Percentiles rank a stretch among this genome's conserved stretches.
Conservation (phyloP, 2,113 vertebrate genomes). For the Pantherophis guttatus region DNA sequence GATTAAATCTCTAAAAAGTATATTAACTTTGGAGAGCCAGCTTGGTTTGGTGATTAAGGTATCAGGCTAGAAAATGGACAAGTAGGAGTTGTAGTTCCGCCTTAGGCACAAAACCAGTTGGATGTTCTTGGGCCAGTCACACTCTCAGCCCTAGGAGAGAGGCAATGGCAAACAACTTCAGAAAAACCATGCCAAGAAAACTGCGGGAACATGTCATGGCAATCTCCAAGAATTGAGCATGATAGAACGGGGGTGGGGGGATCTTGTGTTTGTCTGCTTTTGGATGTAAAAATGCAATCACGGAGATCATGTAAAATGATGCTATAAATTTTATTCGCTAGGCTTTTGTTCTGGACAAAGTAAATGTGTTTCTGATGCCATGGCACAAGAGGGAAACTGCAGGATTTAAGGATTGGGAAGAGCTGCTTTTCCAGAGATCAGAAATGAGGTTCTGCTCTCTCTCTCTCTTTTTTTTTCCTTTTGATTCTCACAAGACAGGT, state of each 20-base stretch:
- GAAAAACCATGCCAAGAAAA: not conserved
- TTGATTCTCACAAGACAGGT: not conserved
- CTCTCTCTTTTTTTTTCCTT: no score
- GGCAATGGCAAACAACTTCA: not conserved
- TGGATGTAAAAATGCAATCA: not conserved
- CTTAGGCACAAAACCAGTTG: not conserved
- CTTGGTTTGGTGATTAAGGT: not conserved
- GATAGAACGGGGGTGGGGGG: not conserved
- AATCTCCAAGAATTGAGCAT: not conserved
- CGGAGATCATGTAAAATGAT: not conserved
- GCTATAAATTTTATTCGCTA: not conserved
- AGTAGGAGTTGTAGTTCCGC: not conserved
- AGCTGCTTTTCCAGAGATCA: not conserved
- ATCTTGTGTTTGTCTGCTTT: not conserved
- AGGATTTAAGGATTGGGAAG: not conserved
- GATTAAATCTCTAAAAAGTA: not conserved
- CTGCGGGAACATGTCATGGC: not conserved
- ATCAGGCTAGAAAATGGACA: not conserved
- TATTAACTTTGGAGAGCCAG: not conserved
- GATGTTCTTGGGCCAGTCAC: no score
- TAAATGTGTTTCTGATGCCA: not conserved
- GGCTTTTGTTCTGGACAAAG: not conserved
- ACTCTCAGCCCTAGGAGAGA: not conserved
- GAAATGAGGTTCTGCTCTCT: not conserved
- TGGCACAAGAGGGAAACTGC: not conserved